Evolutionary conservation across 2,797 vertebrate species (phyloP), one percentile per base, ranked within the genome.

Genomic region (Nyctibius grandis): DNA sequence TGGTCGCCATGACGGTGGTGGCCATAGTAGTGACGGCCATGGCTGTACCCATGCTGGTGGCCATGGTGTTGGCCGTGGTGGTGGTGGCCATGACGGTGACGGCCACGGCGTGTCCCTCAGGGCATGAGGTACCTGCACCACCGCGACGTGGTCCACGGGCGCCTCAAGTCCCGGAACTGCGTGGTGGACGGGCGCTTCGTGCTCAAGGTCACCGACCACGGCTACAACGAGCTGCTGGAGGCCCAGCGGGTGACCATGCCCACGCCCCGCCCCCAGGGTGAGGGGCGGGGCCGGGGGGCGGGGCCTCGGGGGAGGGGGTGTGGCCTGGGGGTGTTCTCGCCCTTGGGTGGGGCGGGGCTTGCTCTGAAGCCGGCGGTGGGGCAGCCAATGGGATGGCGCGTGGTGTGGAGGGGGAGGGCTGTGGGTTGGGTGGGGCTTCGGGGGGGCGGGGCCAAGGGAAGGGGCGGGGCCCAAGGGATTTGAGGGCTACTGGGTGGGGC

Each of bases 111-210:
- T 33, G 26, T 31, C 34, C 12, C 57, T 12, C 63, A 99, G 99
- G 99, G 98, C 23, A 98, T 99, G 98, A 98, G 99, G 72, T 99
- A 99, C 94, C 97, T 99, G 33, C 99, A 99, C 96, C 97, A 99
- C 61, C 98, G 98, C 5, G 95, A 97, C 13, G 89, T 99, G 47
- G 86, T 98, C 65, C 99, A 99, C 4, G 99, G 99, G 29, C 98
- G 99, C 7, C 98, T 99, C 50, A 99, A 99, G 95, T 99, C 99
- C 13, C 98, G 99, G 9, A 99, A 99, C 97, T 99, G 99, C 67
- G 98, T 99, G 69, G 99, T 99, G 12, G 99, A 99, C 4, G 99
- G 99, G 2, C 98, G 99, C 89, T 99, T 99, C 72, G 99, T 99
- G 82, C 97, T 99, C 81, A 99, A 99, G 95, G 98, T 99, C 89